Conservation (phyloP, 2,888 invertebrate species). For the Nymphalis polychloros region DNA sequence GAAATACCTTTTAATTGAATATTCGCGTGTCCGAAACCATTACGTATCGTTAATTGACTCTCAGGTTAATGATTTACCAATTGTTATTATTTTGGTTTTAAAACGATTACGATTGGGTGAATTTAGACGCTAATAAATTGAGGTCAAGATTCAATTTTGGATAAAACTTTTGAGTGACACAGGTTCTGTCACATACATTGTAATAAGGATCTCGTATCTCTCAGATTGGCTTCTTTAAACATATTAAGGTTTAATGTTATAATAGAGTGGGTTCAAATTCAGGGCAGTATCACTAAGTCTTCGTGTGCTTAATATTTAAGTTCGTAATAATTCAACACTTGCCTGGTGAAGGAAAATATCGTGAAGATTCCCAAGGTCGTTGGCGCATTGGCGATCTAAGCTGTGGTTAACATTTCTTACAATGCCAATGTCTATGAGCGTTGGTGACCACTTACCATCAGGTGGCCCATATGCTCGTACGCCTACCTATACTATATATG, state of each 20-base stretch:
- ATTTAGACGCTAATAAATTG: not conserved
- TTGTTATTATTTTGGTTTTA: slow-evolving; percentile 29
- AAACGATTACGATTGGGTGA: not conserved
- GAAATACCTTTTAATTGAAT: slow-evolving; percentile 44
- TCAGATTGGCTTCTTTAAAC: not conserved
- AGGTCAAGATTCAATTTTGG: not conserved
- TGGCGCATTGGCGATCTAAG: too few species aligned
- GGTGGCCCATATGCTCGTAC: too few species aligned
- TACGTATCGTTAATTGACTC: slow-evolving; percentile 45
- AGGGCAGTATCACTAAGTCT: too few species aligned
- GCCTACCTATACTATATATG: too few species aligned
- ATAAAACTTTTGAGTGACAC: not conserved
- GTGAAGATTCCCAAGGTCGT: too few species aligned
- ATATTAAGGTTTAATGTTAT: not conserved
- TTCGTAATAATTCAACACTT: too few species aligned
- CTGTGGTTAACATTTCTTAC: too few species aligned
- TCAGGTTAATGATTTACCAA: slow-evolving; percentile 36
- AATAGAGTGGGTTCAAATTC: too few species aligned
- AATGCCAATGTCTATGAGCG: too few species aligned
- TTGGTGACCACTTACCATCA: too few species aligned
- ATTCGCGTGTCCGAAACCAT: slow-evolving; percentile 45
- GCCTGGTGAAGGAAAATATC: too few species aligned
- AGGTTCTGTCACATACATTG: slow-evolving; percentile 2
- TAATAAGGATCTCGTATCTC: not conserved
- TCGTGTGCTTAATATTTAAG: too few species aligned